Percentiles rank a stretch among this genome's conserved stretches.
These are phyloP conservation scores for Nyctibius grandis DNA, from an alignment of 2,797 vertebrate genomes.

Conservation along the genomic window DNA sequence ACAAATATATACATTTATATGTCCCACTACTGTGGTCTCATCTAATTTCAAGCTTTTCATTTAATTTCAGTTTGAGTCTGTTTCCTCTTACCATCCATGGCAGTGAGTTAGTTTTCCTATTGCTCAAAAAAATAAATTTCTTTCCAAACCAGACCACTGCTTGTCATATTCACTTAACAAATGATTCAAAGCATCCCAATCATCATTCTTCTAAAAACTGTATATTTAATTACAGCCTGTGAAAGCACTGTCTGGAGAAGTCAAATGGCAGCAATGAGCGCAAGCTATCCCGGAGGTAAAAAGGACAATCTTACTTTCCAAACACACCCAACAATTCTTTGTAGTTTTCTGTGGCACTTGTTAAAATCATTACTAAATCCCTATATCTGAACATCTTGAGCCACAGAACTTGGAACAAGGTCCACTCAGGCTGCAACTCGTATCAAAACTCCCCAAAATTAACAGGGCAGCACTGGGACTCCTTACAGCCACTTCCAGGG, in stretches of 20 bases:
- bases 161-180: constrained; percentile 25
- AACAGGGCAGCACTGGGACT: neutral
- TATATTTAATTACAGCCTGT: neutral
- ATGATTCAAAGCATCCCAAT: neutral
- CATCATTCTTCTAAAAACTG: neutral
- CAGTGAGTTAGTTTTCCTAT: constrained; percentile 7
- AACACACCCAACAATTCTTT: neutral
- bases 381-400: neutral
- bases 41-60: constrained; percentile 76
- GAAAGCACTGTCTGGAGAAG: neutral
- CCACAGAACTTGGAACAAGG: neutral
- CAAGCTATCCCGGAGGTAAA: neutral
- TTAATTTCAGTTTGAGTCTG: constrained; percentile 54
- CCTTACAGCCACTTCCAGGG: neutral
- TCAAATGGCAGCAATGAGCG: neutral
- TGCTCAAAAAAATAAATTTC: neutral
- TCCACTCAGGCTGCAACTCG: neutral
- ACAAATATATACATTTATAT: neutral
- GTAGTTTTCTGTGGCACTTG: neutral
- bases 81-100: neutral
- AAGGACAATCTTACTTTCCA: neutral
- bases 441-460: neutral
- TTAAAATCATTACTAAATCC: neutral
- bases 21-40: neutral
- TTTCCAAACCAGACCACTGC: neutral